These are phyloP conservation scores for Actias luna DNA, from an alignment of 2,888 invertebrate genomes.

Conservation along the genomic window DNA sequence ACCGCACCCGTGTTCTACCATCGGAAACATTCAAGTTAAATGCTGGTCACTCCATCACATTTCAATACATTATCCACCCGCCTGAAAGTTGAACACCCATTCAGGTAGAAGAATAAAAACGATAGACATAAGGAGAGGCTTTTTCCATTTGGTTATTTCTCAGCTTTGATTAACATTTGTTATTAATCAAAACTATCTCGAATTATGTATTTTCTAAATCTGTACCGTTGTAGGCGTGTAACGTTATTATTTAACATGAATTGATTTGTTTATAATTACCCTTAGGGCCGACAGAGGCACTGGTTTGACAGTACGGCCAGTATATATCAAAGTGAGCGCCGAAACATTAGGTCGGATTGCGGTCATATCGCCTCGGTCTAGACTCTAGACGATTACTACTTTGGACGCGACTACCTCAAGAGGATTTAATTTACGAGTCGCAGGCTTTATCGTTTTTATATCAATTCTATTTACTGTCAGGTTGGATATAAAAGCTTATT, in stretches of 20 bases:
- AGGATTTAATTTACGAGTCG: conserved; percentile 15
- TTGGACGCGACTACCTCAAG: conserved; percentile 42
- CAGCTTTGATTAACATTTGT: background rate
- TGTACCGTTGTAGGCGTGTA: conserved; percentile 42
- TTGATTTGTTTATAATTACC: conserved; percentile 49
- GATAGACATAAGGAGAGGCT: conserved; percentile 19
- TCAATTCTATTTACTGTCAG: background rate
- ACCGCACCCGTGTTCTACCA: conserved; percentile 40
- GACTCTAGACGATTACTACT: conserved; percentile 59
- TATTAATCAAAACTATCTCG: conserved; percentile 29
- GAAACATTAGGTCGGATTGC: conserved; percentile 55
- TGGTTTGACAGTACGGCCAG: conserved; percentile 49
- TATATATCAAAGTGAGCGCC: conserved; percentile 63
- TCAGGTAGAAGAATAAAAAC: background rate
- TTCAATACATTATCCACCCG: conserved; percentile 39
- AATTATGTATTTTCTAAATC: conserved; percentile 42
- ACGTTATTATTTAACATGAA: conserved; percentile 47
- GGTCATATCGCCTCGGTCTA: conserved; percentile 55
- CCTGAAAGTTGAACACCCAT: background rate
- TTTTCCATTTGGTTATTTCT: background rate
- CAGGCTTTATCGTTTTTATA: conserved; percentile 3
- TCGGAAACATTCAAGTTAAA: conserved; percentile 45
- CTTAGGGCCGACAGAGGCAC: conserved; percentile 41
- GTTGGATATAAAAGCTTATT: background rate
- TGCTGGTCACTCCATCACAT: conserved; percentile 43